These are phyloP conservation scores for Rhombomys opimus DNA, from an alignment of 2,113 vertebrate genomes.

Conservation along the genomic window DNA sequence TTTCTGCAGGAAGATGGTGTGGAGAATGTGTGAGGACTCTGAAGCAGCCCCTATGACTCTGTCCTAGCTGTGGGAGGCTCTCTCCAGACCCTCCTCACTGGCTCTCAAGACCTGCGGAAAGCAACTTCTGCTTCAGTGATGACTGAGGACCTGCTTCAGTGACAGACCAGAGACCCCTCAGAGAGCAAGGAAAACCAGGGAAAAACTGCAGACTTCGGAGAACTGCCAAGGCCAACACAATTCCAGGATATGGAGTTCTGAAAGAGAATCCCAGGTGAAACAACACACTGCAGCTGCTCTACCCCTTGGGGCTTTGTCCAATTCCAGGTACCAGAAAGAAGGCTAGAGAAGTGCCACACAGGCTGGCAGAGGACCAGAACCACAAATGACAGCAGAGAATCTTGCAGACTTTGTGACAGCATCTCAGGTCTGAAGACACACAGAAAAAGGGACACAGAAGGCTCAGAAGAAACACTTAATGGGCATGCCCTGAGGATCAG, in stretches of 20 bases:
- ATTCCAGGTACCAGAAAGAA: neutral
- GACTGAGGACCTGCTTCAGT: neutral
- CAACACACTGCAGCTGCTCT: neutral
- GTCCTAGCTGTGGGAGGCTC: neutral
- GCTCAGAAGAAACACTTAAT: neutral
- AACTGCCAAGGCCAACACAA: neutral
- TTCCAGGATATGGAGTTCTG: neutral
- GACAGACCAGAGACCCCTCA: neutral
- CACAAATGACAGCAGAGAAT: neutral
- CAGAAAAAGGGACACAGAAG: neutral
- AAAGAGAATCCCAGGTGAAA: neutral
- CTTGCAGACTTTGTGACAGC: neutral
- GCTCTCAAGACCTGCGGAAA: neutral
- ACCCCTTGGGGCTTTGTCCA: neutral
- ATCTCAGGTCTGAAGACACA: neutral
- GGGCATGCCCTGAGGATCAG: neutral
- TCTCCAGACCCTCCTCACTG: neutral
- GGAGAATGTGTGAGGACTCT: neutral
- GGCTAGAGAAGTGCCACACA: neutral
- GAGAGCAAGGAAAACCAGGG: neutral
- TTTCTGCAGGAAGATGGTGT: neutral
- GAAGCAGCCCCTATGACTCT: neutral
- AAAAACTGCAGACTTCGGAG: neutral
- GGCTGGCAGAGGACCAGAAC: neutral
- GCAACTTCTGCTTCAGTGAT: neutral